Conservation (phyloP, 1,140 invertebrate genomes). For the Microplitis mediator region DNA sequence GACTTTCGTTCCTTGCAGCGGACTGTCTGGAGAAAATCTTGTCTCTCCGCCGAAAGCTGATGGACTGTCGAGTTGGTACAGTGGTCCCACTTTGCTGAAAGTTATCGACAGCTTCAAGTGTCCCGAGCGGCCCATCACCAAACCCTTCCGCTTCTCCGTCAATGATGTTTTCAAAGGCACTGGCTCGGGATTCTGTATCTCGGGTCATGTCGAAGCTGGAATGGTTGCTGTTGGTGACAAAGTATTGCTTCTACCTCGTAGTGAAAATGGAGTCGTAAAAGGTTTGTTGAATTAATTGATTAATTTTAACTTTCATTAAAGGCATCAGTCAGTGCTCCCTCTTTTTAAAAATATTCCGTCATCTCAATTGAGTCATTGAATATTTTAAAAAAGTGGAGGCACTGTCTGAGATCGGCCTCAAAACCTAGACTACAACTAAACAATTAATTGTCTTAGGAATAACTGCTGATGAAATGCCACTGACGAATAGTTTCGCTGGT, state of each 20-base stretch:
- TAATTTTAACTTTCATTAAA: too few species aligned
- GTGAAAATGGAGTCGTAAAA: constrained; percentile 80
- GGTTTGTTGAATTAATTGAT: constrained; percentile 70
- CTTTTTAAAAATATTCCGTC: constrained; percentile 35
- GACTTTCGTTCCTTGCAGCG: constrained; percentile 93
- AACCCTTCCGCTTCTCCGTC: constrained; percentile 89
- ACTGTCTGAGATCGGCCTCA: too few species aligned
- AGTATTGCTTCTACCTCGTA: constrained; percentile 85
- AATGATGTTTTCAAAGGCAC: constrained; percentile 95
- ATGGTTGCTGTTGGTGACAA: constrained; percentile 84
- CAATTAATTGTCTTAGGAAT: constrained; percentile 58
- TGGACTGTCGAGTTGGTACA: constrained; percentile 64
- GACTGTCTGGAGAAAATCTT: constrained; percentile 92
- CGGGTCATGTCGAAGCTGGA: constrained; percentile 91
- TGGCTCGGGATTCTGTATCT: constrained; percentile 85
- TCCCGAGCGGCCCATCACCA: constrained; percentile 82
- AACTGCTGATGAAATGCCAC: constrained; percentile 74
- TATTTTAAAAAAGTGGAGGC: too few species aligned
- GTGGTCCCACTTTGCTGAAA: constrained; percentile 51
- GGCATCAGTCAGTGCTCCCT: too few species aligned
- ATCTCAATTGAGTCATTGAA: too few species aligned
- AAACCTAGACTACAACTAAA: too few species aligned
- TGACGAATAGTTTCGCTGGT: constrained; percentile 86
- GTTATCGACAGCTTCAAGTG: constrained; percentile 78
- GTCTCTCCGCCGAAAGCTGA: constrained; percentile 71